phyloP scores from a whole-genome alignment of 2,113 vertebrate genomes.

The Amazona vittata region DNA sequence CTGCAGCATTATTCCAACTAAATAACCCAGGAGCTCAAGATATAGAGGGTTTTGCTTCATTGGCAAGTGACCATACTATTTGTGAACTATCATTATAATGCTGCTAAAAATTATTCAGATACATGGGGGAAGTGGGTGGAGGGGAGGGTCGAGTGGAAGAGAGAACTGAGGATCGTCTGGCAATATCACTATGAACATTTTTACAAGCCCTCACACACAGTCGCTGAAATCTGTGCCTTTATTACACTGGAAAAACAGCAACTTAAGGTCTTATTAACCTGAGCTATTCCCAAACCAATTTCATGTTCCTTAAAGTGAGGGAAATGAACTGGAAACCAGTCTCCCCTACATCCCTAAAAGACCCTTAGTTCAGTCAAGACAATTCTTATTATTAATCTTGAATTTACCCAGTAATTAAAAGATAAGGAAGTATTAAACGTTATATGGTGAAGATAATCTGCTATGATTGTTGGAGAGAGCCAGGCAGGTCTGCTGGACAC shows the following conservation, averaged over 20 bases:
- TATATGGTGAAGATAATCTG: not conserved
- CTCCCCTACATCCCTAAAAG: not conserved
- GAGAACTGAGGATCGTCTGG: not conserved
- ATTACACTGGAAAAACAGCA: not conserved
- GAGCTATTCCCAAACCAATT: not conserved
- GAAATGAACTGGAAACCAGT: not conserved
- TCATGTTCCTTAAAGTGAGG: not conserved
- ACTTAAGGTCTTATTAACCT: not conserved
- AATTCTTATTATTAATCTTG: not conserved
- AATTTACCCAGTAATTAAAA: not conserved
- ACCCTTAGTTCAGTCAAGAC: not conserved
- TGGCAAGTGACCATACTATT: not conserved
- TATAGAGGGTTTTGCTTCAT: not conserved
- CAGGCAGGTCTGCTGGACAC: not conserved
- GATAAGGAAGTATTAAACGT: not conserved
- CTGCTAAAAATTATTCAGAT: not conserved
- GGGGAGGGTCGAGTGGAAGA: not conserved
- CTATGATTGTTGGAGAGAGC: not conserved
- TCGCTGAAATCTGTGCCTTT: not conserved
- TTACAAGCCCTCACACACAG: fast-evolving
- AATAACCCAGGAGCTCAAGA: not conserved
- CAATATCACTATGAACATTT: not conserved
- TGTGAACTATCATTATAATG: not conserved
- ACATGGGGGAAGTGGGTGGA: too few relatives aligned
- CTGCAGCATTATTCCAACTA: not conserved